Base-by-base conservation (phyloP, 2,113 vertebrate genomes). In the Platichthys stellatus region DNA sequence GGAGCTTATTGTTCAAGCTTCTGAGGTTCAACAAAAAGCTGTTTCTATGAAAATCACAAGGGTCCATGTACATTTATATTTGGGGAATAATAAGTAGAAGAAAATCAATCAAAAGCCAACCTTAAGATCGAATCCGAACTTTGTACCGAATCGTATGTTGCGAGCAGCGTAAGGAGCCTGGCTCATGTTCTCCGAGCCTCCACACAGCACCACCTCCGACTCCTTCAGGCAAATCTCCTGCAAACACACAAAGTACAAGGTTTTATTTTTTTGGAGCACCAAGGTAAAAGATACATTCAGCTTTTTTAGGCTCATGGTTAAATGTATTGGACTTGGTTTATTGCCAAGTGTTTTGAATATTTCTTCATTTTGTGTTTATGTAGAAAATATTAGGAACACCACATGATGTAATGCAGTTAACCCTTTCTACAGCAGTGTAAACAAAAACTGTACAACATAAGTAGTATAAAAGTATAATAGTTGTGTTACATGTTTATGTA, bases 121-220 rank as follows among this genome's bases (percentile, higher is more conserved):
- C 97, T 98, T 96, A 66, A 98, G 85, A 64, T 99, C 96, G 4
- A 88, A 15, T 89, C 98, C 98, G 26, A 99, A 75, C 83, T 92
- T 96, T 71, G 96, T 98, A 69, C 98, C 98, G 54, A 99, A 99
- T 5, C 97, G 95, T 0, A 96, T 66, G 60, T 98, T 98, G 51
- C 97, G 95, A 31, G 96, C 96, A 0, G 92, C 94, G 0, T 95
- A 98, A 0, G 98, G 97, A 4, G 96, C 81, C 65, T 99, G 98
- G 90, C 97, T 99, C 98, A 99, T 99, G 75, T 65, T 97, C 87
- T 99, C 98, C 0, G 96, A 94, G 14, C 98, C 98, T 0, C 95
- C 97, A 64, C 97, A 99, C 43, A 99, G 86, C 9, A 99, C 97
- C 15, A 99, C 91, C 88, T 99, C 97, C 0, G 97, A 95, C 1